Evolutionary conservation across 2,113 vertebrate species (phyloP).

Genomic region (Psammodynastes pulverulentus): DNA sequence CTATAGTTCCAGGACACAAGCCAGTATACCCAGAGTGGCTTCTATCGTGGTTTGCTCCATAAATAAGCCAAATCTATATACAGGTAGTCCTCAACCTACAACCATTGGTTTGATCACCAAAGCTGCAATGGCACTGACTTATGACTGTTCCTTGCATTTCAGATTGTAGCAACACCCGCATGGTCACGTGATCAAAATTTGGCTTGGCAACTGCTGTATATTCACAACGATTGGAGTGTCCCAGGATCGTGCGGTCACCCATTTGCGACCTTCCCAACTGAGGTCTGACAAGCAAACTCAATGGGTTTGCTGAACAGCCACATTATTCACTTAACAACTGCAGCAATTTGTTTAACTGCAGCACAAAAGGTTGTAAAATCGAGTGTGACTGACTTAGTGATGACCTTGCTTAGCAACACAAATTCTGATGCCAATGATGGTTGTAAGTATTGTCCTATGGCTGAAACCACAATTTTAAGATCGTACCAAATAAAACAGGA

Average conservation of each 20-base stretch:
- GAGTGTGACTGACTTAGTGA: background rate
- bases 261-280: background rate
- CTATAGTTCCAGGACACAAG: background rate
- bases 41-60: background rate
- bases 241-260: no score
- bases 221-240: background rate
- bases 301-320: background rate
- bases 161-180: background rate
- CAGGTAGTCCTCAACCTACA: background rate
- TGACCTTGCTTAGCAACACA: background rate
- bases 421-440: background rate
- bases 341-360: background rate
- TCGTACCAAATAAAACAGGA: background rate
- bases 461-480: background rate
- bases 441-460: background rate
- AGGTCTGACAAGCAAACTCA: background rate
- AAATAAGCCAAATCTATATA: background rate
- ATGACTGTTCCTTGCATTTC: background rate
- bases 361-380: background rate
- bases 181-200: background rate
- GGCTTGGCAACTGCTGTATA: no score
- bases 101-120: background rate
- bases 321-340: background rate
- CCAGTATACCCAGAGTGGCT: background rate
- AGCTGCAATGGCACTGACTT: background rate